Evolutionary conservation across 2,888 invertebrate species (phyloP).

Genomic region (Bugulina stolonifera): DNA sequence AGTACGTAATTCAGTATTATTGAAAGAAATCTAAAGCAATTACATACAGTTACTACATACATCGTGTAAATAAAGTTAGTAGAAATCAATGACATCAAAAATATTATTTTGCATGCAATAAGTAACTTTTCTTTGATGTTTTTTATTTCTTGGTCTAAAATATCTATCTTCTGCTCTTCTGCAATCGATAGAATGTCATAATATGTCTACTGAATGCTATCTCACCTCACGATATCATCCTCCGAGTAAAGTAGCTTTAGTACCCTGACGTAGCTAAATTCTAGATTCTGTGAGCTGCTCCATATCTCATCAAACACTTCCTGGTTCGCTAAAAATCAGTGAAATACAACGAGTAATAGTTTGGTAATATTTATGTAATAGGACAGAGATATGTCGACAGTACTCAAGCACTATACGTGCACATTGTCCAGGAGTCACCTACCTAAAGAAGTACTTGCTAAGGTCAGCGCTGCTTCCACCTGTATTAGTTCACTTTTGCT

Average conservation of each 20-base stretch:
- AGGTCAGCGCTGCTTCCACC: constrained; percentile 48
- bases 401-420: neutral
- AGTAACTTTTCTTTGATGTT: too few relatives aligned
- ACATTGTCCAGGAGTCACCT: constrained; percentile 29
- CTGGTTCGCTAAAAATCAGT: constrained; percentile 46
- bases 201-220: neutral
- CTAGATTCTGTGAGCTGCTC: constrained; percentile 33
- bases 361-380: neutral
- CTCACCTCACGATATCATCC: constrained; percentile 29
- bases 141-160: too few relatives aligned
- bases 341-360: neutral
- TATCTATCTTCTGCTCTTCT: too few relatives aligned
- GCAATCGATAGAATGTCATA: neutral
- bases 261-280: constrained; percentile 49
- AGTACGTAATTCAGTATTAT: too few relatives aligned
- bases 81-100: too few relatives aligned
- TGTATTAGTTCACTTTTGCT: constrained; percentile 45
- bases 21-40: too few relatives aligned
- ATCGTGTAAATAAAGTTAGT: too few relatives aligned
- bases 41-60: too few relatives aligned
- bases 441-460: constrained; percentile 47
- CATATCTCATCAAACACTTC: constrained; percentile 43
- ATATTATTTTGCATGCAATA: too few relatives aligned
- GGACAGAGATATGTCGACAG: neutral
- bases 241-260: constrained; percentile 47